Conservation (phyloP, 2,888 invertebrate species). For the Cheilosia scutellata region DNA sequence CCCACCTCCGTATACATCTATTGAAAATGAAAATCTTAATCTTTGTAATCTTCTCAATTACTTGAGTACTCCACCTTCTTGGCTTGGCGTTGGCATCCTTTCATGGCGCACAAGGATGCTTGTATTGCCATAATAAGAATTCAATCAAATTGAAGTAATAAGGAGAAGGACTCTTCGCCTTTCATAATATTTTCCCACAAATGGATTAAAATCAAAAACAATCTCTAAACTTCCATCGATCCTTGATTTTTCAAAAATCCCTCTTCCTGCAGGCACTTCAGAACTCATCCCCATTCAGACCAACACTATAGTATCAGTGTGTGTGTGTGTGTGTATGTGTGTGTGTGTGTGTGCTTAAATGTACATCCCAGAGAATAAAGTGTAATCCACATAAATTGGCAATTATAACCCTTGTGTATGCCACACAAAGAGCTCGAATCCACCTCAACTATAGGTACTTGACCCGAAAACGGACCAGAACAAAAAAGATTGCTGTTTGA, state of each 20-base stretch:
- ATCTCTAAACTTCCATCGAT: slow-evolving; percentile 67
- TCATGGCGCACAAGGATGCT: slow-evolving; percentile 56
- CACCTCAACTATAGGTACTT: slow-evolving; percentile 61
- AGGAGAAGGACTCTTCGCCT: slow-evolving; percentile 24
- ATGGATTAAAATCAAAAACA: slow-evolving; percentile 75
- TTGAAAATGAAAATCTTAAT: slow-evolving; percentile 69
- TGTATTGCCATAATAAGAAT: slow-evolving; percentile 54
- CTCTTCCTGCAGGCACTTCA: neutral
- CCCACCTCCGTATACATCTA: slow-evolving; percentile 7
- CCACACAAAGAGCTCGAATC: slow-evolving; percentile 30
- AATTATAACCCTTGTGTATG: slow-evolving; percentile 70
- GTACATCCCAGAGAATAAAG: slow-evolving; percentile 26
- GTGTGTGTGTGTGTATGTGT: neutral
- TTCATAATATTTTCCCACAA: slow-evolving; percentile 64
- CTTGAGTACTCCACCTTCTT: slow-evolving; percentile 40
- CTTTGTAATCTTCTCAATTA: slow-evolving; percentile 70
- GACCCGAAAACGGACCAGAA: slow-evolving; percentile 63
- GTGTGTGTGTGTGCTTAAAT: neutral
- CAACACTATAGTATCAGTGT: slow-evolving; percentile 5
- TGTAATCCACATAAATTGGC: slow-evolving; percentile 75
- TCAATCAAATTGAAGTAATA: slow-evolving; percentile 63
- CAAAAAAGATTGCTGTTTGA: slow-evolving; percentile 69
- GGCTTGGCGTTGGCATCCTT: slow-evolving; percentile 38
- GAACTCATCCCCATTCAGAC: slow-evolving; percentile 19
- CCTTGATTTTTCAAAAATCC: slow-evolving; percentile 59